Percentiles rank a stretch among this genome's conserved stretches.
Evolutionary conservation across 1,140 invertebrate genomes (phyloP).

Genomic region (Cyclina sinensis): DNA sequence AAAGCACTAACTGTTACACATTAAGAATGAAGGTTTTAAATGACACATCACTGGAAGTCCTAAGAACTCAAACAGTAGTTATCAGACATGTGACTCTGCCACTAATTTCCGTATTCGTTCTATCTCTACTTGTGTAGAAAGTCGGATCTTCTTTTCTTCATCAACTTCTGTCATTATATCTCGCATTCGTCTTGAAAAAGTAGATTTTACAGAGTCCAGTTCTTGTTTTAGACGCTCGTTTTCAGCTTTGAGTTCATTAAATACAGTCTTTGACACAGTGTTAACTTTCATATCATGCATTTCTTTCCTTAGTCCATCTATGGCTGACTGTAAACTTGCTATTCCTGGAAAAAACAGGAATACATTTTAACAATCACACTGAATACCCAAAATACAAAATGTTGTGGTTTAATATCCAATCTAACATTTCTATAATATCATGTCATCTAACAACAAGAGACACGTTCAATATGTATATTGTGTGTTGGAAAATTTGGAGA

Average conservation of each 20-base stretch:
- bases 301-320: conserved; percentile 81
- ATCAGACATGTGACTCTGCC: conserved; percentile 81
- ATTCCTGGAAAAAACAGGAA: conserved; percentile 53
- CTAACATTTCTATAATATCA: too few relatives aligned
- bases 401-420: too few relatives aligned
- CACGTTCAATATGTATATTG: too few relatives aligned
- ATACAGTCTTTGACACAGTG: conserved; percentile 80
- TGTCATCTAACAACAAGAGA: too few relatives aligned
- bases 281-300: conserved; percentile 76
- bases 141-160: conserved; percentile 86
- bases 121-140: conserved; percentile 86
- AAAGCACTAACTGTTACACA: background rate
- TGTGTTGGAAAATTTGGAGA: too few relatives aligned
- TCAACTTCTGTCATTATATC: conserved; percentile 85
- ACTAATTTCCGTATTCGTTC: conserved; percentile 85
- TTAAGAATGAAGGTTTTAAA: background rate
- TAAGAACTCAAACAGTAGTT: background rate
- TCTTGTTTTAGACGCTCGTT: conserved; percentile 80
- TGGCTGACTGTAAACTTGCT: conserved; percentile 67
- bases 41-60: conserved; percentile 14
- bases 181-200: conserved; percentile 79
- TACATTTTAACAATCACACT: background rate
- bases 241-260: conserved; percentile 81
- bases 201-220: conserved; percentile 78
- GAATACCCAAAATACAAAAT: too few relatives aligned